These are phyloP conservation scores for Channa maculata DNA, from an alignment of 2,113 vertebrate genomes.

Conservation along the genomic window DNA sequence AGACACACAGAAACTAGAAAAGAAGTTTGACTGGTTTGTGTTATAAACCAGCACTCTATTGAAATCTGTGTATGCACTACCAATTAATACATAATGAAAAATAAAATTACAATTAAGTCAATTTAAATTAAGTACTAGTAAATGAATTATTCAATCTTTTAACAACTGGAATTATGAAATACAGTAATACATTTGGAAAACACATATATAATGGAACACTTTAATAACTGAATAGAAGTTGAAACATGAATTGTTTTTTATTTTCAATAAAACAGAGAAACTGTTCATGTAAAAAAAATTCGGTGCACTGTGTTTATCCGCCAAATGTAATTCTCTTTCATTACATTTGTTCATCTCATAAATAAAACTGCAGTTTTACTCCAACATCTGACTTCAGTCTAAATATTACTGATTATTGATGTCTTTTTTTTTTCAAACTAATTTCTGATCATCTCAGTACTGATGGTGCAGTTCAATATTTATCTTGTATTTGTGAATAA, in stretches of 20 bases:
- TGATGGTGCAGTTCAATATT: background rate
- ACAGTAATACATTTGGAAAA: no score
- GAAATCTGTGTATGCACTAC: background rate
- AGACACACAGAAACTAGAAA: background rate
- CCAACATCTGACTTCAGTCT: background rate
- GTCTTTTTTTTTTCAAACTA: background rate
- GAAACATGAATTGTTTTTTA: background rate
- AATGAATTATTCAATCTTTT: background rate
- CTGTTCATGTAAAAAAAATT: no score
- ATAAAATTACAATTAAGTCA: background rate
- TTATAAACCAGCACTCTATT: conserved; percentile 1
- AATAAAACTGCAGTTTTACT: conserved; percentile 7
- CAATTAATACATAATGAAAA: no score
- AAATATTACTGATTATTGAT: background rate
- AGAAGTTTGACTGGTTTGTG: background rate
- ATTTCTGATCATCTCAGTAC: background rate
- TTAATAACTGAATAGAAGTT: no score
- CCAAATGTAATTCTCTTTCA: background rate
- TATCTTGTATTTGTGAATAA: conserved; percentile 25
- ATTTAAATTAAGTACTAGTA: no score
- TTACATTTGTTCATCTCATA: background rate
- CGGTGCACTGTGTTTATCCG: no score
- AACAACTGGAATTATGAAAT: background rate
- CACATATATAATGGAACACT: background rate
- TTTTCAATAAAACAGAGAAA: no score